Evolutionary conservation across 30 jellyfish, hydroid and myxozoan species (phyloP).

Genomic region (Chironex yamaguchii): DNA sequence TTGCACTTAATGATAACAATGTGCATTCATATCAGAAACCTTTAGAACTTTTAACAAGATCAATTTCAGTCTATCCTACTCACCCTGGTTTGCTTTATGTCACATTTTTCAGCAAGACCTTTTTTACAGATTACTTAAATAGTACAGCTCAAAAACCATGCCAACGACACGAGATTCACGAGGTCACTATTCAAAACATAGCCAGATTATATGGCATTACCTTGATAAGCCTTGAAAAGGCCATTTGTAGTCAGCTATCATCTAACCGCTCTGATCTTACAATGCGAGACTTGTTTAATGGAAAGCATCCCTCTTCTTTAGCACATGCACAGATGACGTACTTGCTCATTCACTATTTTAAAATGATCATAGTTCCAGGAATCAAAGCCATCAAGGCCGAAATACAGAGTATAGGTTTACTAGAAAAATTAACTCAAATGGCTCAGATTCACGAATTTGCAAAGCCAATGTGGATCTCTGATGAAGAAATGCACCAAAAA

Average conservation of each 20-base stretch:
- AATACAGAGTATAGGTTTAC: background rate
- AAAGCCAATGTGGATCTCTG: background rate
- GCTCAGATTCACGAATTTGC: background rate
- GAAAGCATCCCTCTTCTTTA: constrained; percentile 84
- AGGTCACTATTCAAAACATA: constrained; percentile 14
- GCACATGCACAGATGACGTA: constrained; percentile 98
- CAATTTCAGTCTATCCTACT: constrained; percentile 31
- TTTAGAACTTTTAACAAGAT: constrained; percentile 68
- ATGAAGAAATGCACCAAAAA: constrained; percentile 14
- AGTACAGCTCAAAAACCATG: constrained; percentile 43
- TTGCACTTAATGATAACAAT: constrained; percentile 83
- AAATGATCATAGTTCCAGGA: constrained; percentile 23
- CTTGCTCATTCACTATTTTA: constrained; percentile 62
- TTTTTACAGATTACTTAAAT: constrained; percentile 36
- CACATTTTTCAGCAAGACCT: constrained; percentile 63
- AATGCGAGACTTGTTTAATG: constrained; percentile 64
- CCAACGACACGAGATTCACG: constrained; percentile 16
- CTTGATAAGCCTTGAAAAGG: constrained; percentile 35
- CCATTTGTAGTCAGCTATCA: constrained; percentile 47
- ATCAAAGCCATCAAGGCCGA: constrained; percentile 13
- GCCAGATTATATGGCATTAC: constrained; percentile 75
- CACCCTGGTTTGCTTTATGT: constrained; percentile 70
- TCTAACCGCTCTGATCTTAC: constrained; percentile 31
- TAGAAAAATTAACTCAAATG: too few relatives aligned
- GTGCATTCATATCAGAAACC: constrained; percentile 51